phyloP scores from a whole-genome alignment of 2,888 invertebrate species.

The Lapara coniferarum region DNA sequence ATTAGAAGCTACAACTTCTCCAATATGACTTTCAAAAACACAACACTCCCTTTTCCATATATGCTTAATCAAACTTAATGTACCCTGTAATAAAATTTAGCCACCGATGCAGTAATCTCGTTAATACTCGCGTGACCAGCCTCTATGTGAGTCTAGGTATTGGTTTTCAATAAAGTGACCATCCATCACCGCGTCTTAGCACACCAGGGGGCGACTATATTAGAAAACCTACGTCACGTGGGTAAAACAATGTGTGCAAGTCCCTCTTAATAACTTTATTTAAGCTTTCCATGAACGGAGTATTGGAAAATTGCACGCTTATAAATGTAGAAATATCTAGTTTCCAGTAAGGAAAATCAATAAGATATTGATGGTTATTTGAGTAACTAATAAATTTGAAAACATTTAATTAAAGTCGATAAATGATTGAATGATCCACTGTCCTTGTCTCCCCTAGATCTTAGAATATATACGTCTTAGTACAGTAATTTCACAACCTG shows the following conservation, averaged over 20 bases:
- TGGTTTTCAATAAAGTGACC: constrained; percentile 79
- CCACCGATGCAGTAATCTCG: constrained; percentile 55
- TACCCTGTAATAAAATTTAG: constrained; percentile 56
- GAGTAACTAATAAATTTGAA: too few relatives aligned
- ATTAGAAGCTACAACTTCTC: too few relatives aligned
- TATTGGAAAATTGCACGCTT: constrained; percentile 6
- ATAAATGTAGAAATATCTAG: background rate
- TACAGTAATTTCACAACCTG: too few relatives aligned
- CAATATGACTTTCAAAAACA: too few relatives aligned
- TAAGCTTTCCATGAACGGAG: background rate
- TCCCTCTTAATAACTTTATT: background rate
- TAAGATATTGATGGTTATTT: too few relatives aligned
- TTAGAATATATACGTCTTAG: too few relatives aligned
- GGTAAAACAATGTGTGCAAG: constrained; percentile 31
- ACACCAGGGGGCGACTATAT: constrained; percentile 78
- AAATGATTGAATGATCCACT: too few relatives aligned
- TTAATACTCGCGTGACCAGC: constrained; percentile 69
- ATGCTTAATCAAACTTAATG: background rate
- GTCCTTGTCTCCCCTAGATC: too few relatives aligned
- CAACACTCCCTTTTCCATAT: constrained; percentile 19
- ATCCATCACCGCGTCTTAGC: constrained; percentile 78
- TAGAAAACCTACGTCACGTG: constrained; percentile 77
- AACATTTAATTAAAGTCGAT: too few relatives aligned
- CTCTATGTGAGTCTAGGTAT: constrained; percentile 67
- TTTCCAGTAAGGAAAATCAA: too few relatives aligned